Evolutionary conservation across 2,113 vertebrate species (phyloP).

Genomic region (Athene noctua): DNA sequence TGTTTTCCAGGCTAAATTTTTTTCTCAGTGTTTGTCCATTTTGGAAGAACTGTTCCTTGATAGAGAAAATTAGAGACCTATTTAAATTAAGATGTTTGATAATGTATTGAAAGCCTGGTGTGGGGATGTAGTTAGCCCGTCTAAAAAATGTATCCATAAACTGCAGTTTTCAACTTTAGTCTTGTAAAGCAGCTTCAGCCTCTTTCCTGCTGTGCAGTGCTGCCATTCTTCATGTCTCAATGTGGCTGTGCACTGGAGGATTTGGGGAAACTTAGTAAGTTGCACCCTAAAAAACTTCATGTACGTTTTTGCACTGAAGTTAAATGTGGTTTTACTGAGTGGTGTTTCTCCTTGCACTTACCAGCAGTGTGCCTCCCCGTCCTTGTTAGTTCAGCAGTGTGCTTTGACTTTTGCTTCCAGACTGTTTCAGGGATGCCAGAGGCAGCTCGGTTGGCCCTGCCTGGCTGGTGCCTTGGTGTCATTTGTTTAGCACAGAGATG

Average conservation of each 20-base stretch:
- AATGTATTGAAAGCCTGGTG: neutral
- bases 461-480: neutral
- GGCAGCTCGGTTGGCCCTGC: neutral
- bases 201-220: neutral
- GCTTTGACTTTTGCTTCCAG: neutral
- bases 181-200: neutral
- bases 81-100: neutral
- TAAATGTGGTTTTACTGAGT: neutral
- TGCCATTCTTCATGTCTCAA: fast-evolving
- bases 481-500: neutral
- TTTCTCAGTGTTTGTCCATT: neutral
- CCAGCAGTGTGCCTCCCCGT: neutral
- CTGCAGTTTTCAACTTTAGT: neutral
- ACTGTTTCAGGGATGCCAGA: neutral
- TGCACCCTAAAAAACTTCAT: neutral
- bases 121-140: neutral
- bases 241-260: neutral
- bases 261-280: neutral
- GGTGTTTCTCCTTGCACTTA: neutral
- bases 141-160: neutral
- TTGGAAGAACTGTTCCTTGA: neutral
- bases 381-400: neutral
- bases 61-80: neutral
- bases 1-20: neutral
- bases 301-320: neutral